Base-by-base conservation (phyloP, 2,113 vertebrate genomes). In the Paramormyrops kingsleyae region DNA sequence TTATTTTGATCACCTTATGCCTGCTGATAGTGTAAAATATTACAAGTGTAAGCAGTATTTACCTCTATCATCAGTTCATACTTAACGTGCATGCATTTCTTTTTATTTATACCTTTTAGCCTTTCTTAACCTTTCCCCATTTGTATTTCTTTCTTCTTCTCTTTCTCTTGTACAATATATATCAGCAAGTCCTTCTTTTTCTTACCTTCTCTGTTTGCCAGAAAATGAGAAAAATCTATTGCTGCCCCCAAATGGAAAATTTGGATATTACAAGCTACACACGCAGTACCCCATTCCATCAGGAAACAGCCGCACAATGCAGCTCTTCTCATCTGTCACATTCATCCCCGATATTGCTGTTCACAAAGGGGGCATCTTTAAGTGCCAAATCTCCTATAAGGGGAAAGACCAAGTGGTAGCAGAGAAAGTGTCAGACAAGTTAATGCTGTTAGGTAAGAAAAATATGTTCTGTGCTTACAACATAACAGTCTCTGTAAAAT, bases 331-430 rank as follows among this genome's bases (percentile, higher is more conserved):
- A 47, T 94, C 95, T 2, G 92, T 96, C 89, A 95, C 95, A 66
- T 96, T 96, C 93, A 93, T 96, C 83, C 96, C 96, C 1, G 91
- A 94, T 89, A 94, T 96, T 70, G 92, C 94, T 1, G 0, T 95
- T 87, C 96, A 96, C 93, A 96, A 96, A 90, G 94, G 94, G 0
- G 94, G 95, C 0, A 92, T 96, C 70, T 96, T 96, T 88, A 96
- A 95, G 89, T 96, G 96, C 85, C 95, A 96, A 91, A 94, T 96
- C 85, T 95, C 94, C 74, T 96, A 96, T 84, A n/a, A 88, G 4
- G 95, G 95, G 74, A 96, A 96, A 91, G 96, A 96, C 87, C 96
- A 95, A 91, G 94, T 96, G 2, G 93, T 95, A 91, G 93, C 91
- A 86, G 95, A 96, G 92, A 95, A 90, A 91, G 94, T 95, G 52